phyloP scores from a whole-genome alignment of 2,113 vertebrate species.

The Leptocoma aspasia region DNA sequence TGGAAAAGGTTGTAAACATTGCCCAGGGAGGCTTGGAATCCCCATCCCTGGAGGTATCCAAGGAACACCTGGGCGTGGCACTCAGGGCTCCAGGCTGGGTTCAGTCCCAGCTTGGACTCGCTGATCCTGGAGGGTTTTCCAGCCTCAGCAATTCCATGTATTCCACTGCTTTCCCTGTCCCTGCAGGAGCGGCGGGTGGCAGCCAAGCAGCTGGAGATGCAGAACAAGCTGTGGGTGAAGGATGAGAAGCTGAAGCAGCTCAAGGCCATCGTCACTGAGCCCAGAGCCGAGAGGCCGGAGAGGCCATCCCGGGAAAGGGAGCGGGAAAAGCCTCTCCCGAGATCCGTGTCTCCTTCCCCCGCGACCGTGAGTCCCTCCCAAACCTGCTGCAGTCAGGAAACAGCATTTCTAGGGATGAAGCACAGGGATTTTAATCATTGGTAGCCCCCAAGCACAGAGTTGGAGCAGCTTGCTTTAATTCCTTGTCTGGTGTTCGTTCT shows the following conservation, averaged over 20 bases:
- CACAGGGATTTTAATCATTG: background rate
- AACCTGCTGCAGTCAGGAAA: too few species aligned
- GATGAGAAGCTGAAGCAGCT: constrained; percentile 98
- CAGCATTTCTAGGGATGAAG: rapidly evolving
- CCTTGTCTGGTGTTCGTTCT: background rate
- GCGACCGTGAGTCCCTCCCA: constrained; percentile 74
- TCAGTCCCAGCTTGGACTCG: background rate
- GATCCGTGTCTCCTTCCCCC: constrained; percentile 83
- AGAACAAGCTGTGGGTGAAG: constrained; percentile 99
- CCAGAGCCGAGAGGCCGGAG: constrained; percentile 77
- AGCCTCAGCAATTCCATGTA: background rate
- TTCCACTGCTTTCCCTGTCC: background rate
- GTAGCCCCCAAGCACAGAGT: background rate
- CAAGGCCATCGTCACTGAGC: constrained; percentile 93
- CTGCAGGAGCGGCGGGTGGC: constrained; percentile 86
- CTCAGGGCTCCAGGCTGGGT: background rate
- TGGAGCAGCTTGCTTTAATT: background rate
- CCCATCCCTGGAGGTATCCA: background rate
- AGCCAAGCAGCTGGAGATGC: constrained; percentile 95
- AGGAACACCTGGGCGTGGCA: rapidly evolving
- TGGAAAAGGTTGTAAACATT: background rate
- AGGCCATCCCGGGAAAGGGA: constrained; percentile 84
- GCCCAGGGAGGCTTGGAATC: background rate
- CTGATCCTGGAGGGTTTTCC: background rate
- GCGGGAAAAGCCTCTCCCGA: constrained; percentile 66